phyloP scores from a whole-genome alignment of 2,888 invertebrate genomes.

The Dione juno region DNA sequence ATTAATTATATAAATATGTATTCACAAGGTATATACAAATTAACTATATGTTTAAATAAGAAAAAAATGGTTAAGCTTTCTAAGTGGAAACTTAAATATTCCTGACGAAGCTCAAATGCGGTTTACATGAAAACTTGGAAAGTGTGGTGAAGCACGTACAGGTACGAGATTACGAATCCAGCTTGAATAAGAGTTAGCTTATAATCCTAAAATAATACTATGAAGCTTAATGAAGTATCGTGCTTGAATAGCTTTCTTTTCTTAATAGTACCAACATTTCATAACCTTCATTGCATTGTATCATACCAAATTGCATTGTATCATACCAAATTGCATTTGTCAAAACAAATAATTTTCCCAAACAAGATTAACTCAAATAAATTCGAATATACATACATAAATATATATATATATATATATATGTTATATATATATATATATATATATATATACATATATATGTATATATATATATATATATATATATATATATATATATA shows the following conservation, averaged over 20 bases:
- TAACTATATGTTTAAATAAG: too few species aligned
- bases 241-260: slow-evolving; percentile 15
- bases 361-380: too few species aligned
- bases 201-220: slow-evolving; percentile 25
- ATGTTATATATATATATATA: too few species aligned
- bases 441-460: too few species aligned
- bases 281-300: not conserved
- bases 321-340: too few species aligned
- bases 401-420: too few species aligned
- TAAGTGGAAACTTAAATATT: slow-evolving; percentile 12
- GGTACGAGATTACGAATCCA: slow-evolving; percentile 32
- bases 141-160: slow-evolving; percentile 28
- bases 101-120: slow-evolving; percentile 1
- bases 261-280: slow-evolving; percentile 5
- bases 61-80: slow-evolving; percentile 1
- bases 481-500: too few species aligned
- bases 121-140: slow-evolving; percentile 16
- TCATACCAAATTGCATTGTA: too few species aligned
- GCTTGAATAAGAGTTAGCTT: slow-evolving; percentile 21
- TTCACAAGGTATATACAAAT: not conserved
- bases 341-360: too few species aligned
- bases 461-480: too few species aligned
- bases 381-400: too few species aligned
- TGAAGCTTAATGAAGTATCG: slow-evolving; percentile 33
- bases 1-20: not conserved